Conservation (phyloP, 2,113 vertebrate genomes). For the Brachypodius melanocephalos region DNA sequence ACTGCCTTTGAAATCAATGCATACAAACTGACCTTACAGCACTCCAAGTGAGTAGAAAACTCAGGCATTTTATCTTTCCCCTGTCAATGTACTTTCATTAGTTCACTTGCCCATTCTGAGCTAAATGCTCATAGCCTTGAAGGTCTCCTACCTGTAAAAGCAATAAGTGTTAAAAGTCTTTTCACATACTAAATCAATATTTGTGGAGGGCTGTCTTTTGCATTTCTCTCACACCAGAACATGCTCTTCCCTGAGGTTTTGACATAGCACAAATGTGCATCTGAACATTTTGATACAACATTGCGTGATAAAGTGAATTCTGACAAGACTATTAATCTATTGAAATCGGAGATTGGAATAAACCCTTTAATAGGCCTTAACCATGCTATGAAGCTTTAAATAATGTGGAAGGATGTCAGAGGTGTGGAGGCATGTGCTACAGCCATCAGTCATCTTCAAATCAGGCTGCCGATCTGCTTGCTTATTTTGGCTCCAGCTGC, state of each 20-base stretch:
- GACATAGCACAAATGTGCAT: background rate
- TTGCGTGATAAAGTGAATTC: background rate
- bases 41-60: background rate
- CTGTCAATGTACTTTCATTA: background rate
- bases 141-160: background rate
- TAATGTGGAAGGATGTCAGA: background rate
- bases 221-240: background rate
- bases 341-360: background rate
- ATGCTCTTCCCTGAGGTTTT: background rate
- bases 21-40: constrained; percentile 7
- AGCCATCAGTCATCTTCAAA: background rate
- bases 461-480: background rate
- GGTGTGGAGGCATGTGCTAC: background rate
- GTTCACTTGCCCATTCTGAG: background rate
- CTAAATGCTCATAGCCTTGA: background rate
- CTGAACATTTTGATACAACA: background rate
- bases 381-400: background rate
- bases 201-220: background rate
- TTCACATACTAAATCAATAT: background rate
- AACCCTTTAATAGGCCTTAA: background rate
- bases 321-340: background rate
- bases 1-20: constrained; percentile 34
- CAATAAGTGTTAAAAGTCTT: background rate
- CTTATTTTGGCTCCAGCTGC: background rate
- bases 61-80: constrained; percentile 15